Percentiles rank a stretch among this genome's conserved stretches.
phyloP scores from a whole-genome alignment of 2,888 invertebrate species.

The Phorcus lineatus region DNA sequence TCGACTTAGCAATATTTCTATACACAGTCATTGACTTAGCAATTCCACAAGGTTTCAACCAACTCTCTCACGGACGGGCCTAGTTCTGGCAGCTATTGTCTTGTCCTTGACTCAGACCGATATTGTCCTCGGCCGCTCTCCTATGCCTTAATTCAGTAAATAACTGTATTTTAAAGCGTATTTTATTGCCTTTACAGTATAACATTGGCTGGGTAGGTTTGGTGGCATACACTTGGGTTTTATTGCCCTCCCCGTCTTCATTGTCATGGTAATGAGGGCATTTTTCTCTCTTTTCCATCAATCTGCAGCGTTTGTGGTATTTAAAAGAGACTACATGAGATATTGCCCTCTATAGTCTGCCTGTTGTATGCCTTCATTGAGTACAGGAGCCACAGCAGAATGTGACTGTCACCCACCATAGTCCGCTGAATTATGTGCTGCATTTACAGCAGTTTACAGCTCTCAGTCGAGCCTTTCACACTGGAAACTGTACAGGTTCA shows the following conservation, averaged over 20 bases:
- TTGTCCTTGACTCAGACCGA: not conserved
- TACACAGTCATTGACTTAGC: no score
- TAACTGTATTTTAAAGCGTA: conserved; percentile 16
- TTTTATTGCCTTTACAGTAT: conserved; percentile 7
- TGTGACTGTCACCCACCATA: no score
- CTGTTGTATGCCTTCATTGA: not conserved
- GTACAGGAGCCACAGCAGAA: not conserved
- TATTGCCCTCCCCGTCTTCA: not conserved
- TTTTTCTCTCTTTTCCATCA: not conserved
- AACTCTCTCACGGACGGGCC: no score
- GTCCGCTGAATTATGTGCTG: no score
- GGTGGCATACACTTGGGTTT: not conserved
- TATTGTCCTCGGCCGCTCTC: not conserved
- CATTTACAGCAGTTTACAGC: no score
- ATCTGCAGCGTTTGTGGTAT: conserved; percentile 1
- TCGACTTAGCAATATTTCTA: no score
- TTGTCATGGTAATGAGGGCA: conserved; percentile 2
- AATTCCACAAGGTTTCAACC: no score
- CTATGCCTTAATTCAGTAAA: conserved; percentile 18
- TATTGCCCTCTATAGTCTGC: not conserved
- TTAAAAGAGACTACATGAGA: not conserved
- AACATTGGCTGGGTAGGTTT: not conserved
- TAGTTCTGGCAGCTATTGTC: no score
- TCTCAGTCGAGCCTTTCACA: no score
- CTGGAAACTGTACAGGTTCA: no score